Base-by-base conservation (phyloP, 2,797 vertebrate species). In the Ibycter americanus region DNA sequence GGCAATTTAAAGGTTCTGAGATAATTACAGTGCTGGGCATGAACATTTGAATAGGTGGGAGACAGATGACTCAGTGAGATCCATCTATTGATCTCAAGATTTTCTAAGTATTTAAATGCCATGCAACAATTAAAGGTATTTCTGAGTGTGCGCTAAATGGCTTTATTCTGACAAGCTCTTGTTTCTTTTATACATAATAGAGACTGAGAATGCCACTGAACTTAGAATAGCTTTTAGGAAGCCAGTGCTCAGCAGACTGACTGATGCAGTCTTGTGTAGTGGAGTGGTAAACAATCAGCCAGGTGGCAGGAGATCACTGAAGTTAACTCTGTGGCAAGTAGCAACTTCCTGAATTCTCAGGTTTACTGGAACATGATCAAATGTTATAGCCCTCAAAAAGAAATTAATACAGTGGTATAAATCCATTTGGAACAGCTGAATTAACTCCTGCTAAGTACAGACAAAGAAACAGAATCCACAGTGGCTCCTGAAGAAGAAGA, bases 11-110 rank as follows among this genome's bases (percentile, higher is more conserved):
- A 91, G n/a, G 36, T 85, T 36, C 63, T 92, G 81, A 89, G 49
- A 42, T 67, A 87, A 89, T 95, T 96, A 21, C 36, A 89, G 47
- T 74, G 71, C 71, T 87, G 42, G 78, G 56, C 59, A 83, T n/a
- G 74, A 92, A 62, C 70, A 61, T 58, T 81, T 92, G 68, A 92
- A 90, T 68, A 80, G 56, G 54, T 91, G 61, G 40, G 79, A 97
- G 86, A 93, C 78, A 93, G 81, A 90, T 93, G 81, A 91, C 84
- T 92, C 78, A 61, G 55, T 91, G 65, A 90, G 25, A 94, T 97
- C 93, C 67, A 89, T 86, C 63, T 93, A 94, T 89, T 85, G 94
- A 96, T 95, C 90, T 91, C 71, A 72, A 89, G 78, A 91, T 93
- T 91, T 95, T 87, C 42, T 89, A 87, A 89, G 95, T 54, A 94